Evolutionary conservation across 2,113 vertebrate genomes (phyloP).

Genomic region (Leptobrachium leishanense): DNA sequence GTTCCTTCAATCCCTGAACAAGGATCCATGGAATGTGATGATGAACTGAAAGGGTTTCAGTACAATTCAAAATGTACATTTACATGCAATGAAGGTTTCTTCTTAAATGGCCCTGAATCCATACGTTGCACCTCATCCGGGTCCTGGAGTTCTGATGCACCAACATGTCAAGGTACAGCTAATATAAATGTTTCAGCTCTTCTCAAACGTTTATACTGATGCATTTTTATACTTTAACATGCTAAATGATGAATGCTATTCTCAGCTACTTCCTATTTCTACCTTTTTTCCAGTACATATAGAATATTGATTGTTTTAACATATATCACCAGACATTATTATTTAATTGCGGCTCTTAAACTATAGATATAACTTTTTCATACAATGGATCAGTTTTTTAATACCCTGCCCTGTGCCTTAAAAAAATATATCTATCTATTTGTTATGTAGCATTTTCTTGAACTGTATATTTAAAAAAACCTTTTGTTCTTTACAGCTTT

Average conservation of each 20-base stretch:
- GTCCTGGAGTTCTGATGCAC: constrained; percentile 53
- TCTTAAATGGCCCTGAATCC: constrained; percentile 53
- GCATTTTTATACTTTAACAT: constrained; percentile 68
- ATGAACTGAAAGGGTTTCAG: constrained; percentile 57
- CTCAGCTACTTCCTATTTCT: no score
- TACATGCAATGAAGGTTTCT: constrained; percentile 70
- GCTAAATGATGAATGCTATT: constrained; percentile 65
- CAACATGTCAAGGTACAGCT: neutral
- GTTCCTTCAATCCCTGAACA: neutral
- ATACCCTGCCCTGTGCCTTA: no score
- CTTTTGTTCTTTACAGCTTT: neutral
- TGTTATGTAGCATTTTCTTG: no score
- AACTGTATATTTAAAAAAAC: no score
- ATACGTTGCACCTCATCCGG: constrained; percentile 60
- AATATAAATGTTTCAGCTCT: neutral
- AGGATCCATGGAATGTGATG: constrained; percentile 61
- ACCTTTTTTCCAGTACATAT: no score
- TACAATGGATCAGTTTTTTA: no score
- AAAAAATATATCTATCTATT: no score
- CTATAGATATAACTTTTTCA: no score
- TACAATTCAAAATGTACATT: constrained; percentile 69
- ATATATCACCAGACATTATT: no score
- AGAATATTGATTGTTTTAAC: no score
- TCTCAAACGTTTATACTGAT: no score
- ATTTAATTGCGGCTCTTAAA: no score